Percentiles rank a stretch among this genome's conserved stretches.
These are phyloP conservation scores for Eupithecia inturbata DNA, from an alignment of 2,888 invertebrate species.

Conservation along the genomic window DNA sequence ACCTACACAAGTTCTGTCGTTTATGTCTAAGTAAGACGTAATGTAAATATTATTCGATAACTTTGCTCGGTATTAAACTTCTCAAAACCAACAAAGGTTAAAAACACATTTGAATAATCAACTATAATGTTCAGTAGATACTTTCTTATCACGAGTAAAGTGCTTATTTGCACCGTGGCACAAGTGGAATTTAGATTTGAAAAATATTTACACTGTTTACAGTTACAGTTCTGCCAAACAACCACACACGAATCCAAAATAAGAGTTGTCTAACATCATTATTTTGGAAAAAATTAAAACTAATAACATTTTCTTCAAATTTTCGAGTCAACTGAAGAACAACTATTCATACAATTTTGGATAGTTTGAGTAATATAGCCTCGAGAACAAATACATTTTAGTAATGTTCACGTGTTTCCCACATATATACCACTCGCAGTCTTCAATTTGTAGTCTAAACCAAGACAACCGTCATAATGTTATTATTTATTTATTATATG, in stretches of 20 bases:
- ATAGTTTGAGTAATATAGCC: neutral
- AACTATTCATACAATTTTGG: conserved; percentile 3
- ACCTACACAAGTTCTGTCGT: conserved; percentile 52
- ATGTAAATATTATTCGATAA: conserved; percentile 32
- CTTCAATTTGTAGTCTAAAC: conserved; percentile 16
- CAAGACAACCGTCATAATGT: conserved; percentile 2
- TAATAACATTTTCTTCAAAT: neutral
- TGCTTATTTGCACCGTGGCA: conserved; percentile 45
- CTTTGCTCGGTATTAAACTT: conserved; percentile 30
- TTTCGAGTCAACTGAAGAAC: conserved; percentile 3
- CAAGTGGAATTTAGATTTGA: conserved; percentile 40
- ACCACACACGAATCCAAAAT: conserved; percentile 13
- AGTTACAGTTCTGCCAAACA: conserved; percentile 7
- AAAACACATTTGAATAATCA: conserved; percentile 33
- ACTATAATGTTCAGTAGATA: conserved; percentile 32
- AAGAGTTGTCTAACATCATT: conserved; percentile 1
- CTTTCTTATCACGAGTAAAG: conserved; percentile 35
- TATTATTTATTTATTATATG: neutral
- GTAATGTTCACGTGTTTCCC: conserved; percentile 9
- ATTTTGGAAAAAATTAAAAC: neutral
- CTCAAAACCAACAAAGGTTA: conserved; percentile 33
- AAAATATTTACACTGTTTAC: conserved; percentile 32
- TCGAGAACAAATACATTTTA: neutral
- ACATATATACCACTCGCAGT: conserved; percentile 23
- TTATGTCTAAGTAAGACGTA: conserved; percentile 36